phyloP scores from a whole-genome alignment of 2,888 invertebrate species.

The Acheta domesticus region DNA sequence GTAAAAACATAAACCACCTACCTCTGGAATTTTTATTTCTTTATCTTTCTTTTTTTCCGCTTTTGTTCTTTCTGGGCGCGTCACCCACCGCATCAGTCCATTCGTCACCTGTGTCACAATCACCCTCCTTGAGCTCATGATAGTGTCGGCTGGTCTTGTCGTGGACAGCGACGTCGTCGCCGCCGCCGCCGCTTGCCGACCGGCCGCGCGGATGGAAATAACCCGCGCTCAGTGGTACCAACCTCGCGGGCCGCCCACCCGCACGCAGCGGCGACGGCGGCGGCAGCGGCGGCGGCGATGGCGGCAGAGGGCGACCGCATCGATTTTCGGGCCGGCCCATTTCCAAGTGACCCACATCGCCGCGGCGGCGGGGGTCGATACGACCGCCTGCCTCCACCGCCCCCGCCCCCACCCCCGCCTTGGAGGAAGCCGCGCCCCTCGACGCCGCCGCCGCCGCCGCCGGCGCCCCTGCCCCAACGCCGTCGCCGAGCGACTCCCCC shows the following conservation, averaged over 20 bases:
- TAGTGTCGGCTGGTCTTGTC: no score
- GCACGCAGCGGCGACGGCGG: not conserved
- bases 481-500: not conserved
- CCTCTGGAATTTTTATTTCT: no score
- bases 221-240: not conserved
- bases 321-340: not conserved
- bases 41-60: no score
- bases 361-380: not conserved
- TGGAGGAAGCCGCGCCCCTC: not conserved
- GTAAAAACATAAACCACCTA: no score
- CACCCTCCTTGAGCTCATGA: no score
- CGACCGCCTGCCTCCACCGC: not conserved
- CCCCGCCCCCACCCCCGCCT: not conserved
- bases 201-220: not conserved
- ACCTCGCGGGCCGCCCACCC: not conserved
- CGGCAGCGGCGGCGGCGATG: not conserved
- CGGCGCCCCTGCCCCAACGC: not conserved
- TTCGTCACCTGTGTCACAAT: no score
- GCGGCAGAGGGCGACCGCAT: not conserved
- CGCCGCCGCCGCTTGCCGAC: not conserved
- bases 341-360: conserved; percentile 9
- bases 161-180: not conserved
- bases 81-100: no score
- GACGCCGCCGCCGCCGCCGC: not conserved
- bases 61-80: no score